Evolutionary conservation across 1,140 invertebrate species (phyloP).

Genomic region (Limonius californicus): DNA sequence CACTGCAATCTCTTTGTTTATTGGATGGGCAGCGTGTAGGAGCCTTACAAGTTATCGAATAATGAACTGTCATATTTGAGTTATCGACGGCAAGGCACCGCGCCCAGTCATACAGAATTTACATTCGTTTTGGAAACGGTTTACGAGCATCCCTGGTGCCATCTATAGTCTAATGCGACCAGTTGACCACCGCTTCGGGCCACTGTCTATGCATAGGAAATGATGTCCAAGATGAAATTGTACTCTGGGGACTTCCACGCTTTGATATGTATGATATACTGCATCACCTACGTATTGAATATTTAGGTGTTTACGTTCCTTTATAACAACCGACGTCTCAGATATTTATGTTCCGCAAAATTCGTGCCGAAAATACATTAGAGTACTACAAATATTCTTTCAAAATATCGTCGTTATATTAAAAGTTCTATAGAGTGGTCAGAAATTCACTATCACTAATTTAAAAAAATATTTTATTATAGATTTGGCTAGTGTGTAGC

Average conservation of each 20-base stretch:
- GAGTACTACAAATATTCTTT: too few relatives aligned
- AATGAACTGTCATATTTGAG: slow-evolving; percentile 44
- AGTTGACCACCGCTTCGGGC: slow-evolving; percentile 30
- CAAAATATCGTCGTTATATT: too few relatives aligned
- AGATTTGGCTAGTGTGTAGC: too few relatives aligned
- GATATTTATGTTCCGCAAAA: too few relatives aligned
- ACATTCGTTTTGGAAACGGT: slow-evolving; percentile 42
- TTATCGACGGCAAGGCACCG: slow-evolving; percentile 37
- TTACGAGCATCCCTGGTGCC: slow-evolving; percentile 37
- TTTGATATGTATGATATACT: slow-evolving; percentile 45
- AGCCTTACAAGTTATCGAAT: slow-evolving; percentile 43
- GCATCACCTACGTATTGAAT: slow-evolving; percentile 41
- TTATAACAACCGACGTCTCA: too few relatives aligned
- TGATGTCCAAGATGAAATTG: slow-evolving; percentile 39
- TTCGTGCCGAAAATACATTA: too few relatives aligned
- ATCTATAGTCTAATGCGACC: slow-evolving; percentile 45
- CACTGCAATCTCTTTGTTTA: slow-evolving; percentile 37
- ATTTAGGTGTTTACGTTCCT: slow-evolving; percentile 37
- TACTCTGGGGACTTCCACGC: slow-evolving; percentile 38
- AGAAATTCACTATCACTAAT: too few relatives aligned
- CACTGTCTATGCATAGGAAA: slow-evolving; percentile 41
- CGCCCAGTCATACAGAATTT: slow-evolving; percentile 40
- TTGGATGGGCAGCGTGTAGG: slow-evolving; percentile 38
- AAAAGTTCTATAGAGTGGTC: too few relatives aligned
- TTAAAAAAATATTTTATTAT: too few relatives aligned